Base-by-base conservation (phyloP, 2,113 vertebrate species). In the Indri indri region DNA sequence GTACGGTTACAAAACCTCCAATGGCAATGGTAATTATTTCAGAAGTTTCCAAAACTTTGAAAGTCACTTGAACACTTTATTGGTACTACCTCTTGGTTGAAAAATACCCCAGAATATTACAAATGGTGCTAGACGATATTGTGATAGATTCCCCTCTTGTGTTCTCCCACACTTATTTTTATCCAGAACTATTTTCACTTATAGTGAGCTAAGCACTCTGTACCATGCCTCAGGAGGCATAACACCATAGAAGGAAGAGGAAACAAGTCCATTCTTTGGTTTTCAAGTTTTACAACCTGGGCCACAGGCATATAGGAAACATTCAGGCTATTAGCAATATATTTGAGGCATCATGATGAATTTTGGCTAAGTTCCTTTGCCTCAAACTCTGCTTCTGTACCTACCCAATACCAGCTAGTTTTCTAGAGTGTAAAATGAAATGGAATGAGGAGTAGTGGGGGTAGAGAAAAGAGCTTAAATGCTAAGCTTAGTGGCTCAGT, bases 1-100 rank as follows among this genome's bases (percentile, higher is more conserved):
- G 2, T 30, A 1, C 70, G 32, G 0, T 47, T 84, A 34, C 10
- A 61, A 96, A 94, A 66, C 40, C 27, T 77, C 32, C 66, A 40
- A 57, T 34, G 25, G 18, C 18, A 65, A 71, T 9, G 32, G 63
- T 66, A 57, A 74, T 66, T 92, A 13, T 9, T 74, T 94, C 82
- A 27, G 13, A 84, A 54, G 42, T 61, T 88, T 91, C 27, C 77
- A 90, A 90, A 76, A 76, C 30, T 52, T 74, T 80, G 81, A 47
- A 90, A 80, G 45, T 59, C 32, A 82, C 13, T 92, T 87, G 27
- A 90, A 27, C 7, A 90, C 84, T 92, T 92, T 85, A 63, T 88
- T 90, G 50, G 80, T 59, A 37, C 16, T 76, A 68, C 10, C 23
- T 52, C 17, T 97, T 93, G 1, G 0, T 61, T 66, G 22, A 63